These are phyloP conservation scores for Odontesthes bonariensis DNA, from an alignment of 2,113 vertebrate genomes.

Conservation along the genomic window DNA sequence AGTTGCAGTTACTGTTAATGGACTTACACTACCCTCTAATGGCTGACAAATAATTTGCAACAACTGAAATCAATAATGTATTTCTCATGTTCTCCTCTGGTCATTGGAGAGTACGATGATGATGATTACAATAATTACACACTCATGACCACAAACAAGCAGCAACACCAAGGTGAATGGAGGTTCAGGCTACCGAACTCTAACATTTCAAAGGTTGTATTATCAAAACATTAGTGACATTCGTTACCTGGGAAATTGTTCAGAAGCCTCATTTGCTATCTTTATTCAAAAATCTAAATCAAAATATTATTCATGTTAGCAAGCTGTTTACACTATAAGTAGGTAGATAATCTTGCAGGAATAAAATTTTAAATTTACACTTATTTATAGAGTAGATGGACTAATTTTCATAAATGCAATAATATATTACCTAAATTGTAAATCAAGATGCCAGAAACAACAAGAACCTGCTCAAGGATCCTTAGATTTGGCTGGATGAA, in stretches of 20 bases:
- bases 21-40: conserved; percentile 43
- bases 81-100: conserved; percentile 2
- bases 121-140: neutral
- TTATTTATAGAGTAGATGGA: neutral
- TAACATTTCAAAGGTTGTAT: neutral
- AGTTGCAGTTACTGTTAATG: neutral
- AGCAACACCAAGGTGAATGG: neutral
- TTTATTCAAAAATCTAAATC: neutral
- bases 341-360: neutral
- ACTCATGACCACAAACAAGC: neutral
- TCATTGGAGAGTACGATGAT: neutral
- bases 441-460: conserved; percentile 27
- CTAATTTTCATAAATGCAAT: conserved; percentile 42
- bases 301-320: neutral
- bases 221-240: neutral
- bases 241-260: neutral
- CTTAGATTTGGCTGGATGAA: conserved; percentile 16
- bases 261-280: neutral
- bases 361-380: conserved; percentile 13
- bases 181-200: neutral
- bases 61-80: neutral
- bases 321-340: neutral
- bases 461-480: conserved; percentile 36
- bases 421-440: conserved; percentile 14
- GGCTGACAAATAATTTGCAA: conserved; percentile 36